phyloP scores from a whole-genome alignment of 53 echinoderm and acorn worm genomes.

The Actinopyga echinites region DNA sequence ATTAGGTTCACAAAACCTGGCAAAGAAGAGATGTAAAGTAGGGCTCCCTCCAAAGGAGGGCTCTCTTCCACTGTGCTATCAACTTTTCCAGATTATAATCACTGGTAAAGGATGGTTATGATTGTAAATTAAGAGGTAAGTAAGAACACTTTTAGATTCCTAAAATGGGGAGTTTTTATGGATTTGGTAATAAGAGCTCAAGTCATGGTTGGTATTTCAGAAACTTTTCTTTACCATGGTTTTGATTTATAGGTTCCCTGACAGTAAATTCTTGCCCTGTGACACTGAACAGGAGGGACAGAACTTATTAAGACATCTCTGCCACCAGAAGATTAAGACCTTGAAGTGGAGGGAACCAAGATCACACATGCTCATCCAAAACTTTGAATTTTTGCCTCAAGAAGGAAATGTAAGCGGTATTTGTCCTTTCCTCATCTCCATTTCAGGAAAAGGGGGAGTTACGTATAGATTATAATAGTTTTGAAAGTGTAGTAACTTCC shows the following conservation, averaged over 20 bases:
- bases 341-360: constrained; percentile 79
- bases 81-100: no score
- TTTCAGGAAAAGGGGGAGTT: not conserved
- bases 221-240: not conserved
- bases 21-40: no score
- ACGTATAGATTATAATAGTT: not conserved
- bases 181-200: no score
- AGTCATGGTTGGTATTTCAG: no score
- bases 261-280: constrained; percentile 68
- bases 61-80: no score
- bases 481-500: no score
- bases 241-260: constrained; percentile 74
- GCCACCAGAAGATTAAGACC: constrained; percentile 72
- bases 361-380: constrained; percentile 72
- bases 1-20: no score
- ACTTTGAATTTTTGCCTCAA: constrained; percentile 74
- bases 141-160: no score
- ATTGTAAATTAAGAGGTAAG: no score
- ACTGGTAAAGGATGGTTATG: no score
- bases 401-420: constrained; percentile 62
- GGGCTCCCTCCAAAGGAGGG: no score
- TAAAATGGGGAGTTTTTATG: no score
- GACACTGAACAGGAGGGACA: constrained; percentile 85
- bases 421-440: not conserved
- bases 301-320: constrained; percentile 73